Evolutionary conservation across 92 coral and sea anemone species (phyloP).

Genomic region (Porites lobata): DNA sequence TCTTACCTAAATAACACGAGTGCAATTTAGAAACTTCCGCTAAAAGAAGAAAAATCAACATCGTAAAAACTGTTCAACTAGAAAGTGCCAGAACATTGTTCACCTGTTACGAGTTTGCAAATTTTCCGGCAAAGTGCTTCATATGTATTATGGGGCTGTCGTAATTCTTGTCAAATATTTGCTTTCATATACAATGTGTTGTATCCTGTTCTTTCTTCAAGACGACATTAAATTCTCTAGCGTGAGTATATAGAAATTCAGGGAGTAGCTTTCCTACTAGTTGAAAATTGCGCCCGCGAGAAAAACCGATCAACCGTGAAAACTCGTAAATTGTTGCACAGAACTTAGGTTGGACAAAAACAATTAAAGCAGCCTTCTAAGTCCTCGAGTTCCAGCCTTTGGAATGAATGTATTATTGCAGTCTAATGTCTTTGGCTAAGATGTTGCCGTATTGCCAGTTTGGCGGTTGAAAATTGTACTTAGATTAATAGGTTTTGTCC

Average conservation of each 20-base stretch:
- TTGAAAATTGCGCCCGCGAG: background rate
- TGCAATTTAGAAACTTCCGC: background rate
- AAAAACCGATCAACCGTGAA: background rate
- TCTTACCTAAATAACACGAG: background rate
- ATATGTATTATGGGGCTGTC: background rate
- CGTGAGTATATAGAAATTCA: background rate
- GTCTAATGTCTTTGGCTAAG: background rate
- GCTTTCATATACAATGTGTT: conserved; percentile 1
- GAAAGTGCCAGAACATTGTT: background rate
- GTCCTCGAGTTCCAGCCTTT: background rate
- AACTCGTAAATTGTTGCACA: background rate
- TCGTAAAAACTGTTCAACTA: background rate
- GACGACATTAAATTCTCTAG: background rate
- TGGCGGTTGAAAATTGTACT: conserved; percentile 11
- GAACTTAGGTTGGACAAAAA: background rate
- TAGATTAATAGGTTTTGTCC: background rate
- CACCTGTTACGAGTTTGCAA: background rate
- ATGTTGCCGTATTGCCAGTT: background rate
- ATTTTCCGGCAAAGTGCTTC: background rate
- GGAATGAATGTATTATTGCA: no score
- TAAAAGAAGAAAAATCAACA: background rate
- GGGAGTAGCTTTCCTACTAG: background rate
- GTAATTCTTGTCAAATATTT: background rate
- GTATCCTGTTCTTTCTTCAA: background rate
- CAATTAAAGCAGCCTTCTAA: background rate